Evolutionary conservation across 2,888 invertebrate genomes (phyloP).

Genomic region (Chrysodeixis includens): DNA sequence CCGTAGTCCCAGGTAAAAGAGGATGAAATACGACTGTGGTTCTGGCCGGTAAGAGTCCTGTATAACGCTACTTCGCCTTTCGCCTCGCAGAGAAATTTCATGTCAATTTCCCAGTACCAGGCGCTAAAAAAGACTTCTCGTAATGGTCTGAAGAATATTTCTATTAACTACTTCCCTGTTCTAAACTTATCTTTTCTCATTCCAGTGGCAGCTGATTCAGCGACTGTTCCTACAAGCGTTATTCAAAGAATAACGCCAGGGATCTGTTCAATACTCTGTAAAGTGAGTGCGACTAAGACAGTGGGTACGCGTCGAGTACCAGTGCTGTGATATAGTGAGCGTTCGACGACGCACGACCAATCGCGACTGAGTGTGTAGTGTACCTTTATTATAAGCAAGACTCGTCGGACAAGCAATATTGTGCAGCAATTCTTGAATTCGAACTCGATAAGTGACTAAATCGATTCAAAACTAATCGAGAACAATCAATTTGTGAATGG

Average conservation of each 20-base stretch:
- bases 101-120: no score
- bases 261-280: conserved; percentile 86
- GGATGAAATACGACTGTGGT: no score
- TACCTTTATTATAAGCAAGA: conserved; percentile 28
- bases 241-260: conserved; percentile 86
- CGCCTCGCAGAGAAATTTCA: no score
- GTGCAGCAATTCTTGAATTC: conserved; percentile 22
- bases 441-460: conserved; percentile 1
- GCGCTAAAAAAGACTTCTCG: no score
- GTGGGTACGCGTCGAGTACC: conserved; percentile 51
- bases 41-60: no score
- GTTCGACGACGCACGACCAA: conserved; percentile 55
- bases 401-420: conserved; percentile 29
- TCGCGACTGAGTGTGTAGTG: conserved; percentile 56
- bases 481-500: neutral
- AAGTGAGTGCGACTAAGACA: conserved; percentile 59
- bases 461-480: neutral
- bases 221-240: conserved; percentile 86
- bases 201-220: conserved; percentile 89
- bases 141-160: no score
- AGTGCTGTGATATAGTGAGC: conserved; percentile 70
- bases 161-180: no score
- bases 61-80: no score
- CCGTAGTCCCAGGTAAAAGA: no score
- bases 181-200: conserved; percentile 42